Percentiles rank a stretch among this genome's conserved stretches.
phyloP scores from a whole-genome alignment of 1,140 invertebrate genomes.

The Sycophaga agraensis region DNA sequence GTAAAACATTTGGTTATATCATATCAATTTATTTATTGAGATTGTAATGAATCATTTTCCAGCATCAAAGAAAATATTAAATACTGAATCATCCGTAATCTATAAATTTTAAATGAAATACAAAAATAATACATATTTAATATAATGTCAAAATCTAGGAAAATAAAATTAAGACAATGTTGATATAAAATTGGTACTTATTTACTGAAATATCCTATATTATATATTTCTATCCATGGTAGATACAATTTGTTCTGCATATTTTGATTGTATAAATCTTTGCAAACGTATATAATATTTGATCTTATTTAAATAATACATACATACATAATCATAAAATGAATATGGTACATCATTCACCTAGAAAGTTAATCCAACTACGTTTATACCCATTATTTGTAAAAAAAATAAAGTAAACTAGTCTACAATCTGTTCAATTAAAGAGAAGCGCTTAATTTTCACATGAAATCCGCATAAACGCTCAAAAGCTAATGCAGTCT shows the following conservation, averaged over 20 bases:
- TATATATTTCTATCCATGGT: constrained; percentile 33
- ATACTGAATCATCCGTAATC: too few relatives aligned
- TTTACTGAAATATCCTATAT: constrained; percentile 33
- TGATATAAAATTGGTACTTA: constrained; percentile 39
- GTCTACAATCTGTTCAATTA: constrained; percentile 23
- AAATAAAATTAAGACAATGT: constrained; percentile 5
- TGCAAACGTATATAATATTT: constrained; percentile 26
- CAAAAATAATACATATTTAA: too few relatives aligned
- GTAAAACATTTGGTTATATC: too few relatives aligned
- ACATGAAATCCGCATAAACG: constrained; percentile 18
- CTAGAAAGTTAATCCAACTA: neutral
- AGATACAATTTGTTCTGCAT: constrained; percentile 34
- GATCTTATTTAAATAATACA: constrained; percentile 27
- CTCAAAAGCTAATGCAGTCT: constrained; percentile 27
- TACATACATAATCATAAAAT: constrained; percentile 16
- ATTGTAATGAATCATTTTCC: too few relatives aligned
- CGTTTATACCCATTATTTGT: neutral
- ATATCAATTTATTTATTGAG: too few relatives aligned
- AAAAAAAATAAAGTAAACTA: constrained; percentile 22
- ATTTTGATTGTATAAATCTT: constrained; percentile 31
- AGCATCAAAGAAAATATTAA: too few relatives aligned
- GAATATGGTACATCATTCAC: constrained; percentile 14
- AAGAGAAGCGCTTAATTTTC: constrained; percentile 21
- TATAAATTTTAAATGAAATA: too few relatives aligned
- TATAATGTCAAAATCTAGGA: too few relatives aligned